Base-by-base conservation (phyloP, 1,140 invertebrate species). In the Arctopsyche grandis region DNA sequence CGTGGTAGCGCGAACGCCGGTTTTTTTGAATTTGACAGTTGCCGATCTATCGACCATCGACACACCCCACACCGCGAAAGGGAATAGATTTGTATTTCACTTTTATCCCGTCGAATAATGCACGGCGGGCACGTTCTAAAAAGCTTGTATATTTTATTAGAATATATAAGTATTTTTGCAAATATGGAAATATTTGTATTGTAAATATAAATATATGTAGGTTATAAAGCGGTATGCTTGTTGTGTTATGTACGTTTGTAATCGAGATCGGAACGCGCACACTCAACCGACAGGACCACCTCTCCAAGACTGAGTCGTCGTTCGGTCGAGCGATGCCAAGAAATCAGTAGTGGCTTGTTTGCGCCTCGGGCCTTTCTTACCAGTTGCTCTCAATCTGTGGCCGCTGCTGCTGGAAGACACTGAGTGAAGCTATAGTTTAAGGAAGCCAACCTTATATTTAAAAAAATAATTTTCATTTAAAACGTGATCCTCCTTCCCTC, bases 301-400 rank as follows among this genome's bases (percentile, higher is more conserved):
- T 29, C 19, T 74, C 52, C 19, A 22, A 46, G 48, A 74, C 71
- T 74, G 71, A 74, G 10, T 74, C 71, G 21, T n/a, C 52, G 24
- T 26, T 24, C 16, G 71, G 52, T 52, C 71, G 71, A 74, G n/a
- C 69, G 44, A 48, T 74, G 69, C 38, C 43, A 71, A 71, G 69
- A 74, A 74, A 58, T 74, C 71, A 56, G 52, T 46, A 38, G 71
- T 44, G 71, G 48, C 71, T 74, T 22, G 46, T 56, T 38, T 74
- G 26, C 5, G 71, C 71, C 71, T 29, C 26, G 71, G 71, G 71
- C 71, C 71, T 74, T 74, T 74, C 71, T 56, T 48, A 19, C 4
- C 71, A 74, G 71, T 4, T 16, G 4, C 52, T 26, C 52, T 58
- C 46, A 56, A 74, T 14, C 22, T 5, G 38, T 46, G 69, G 69